Conservation (phyloP, 2,888 invertebrate species). For the Taenaris catops region DNA sequence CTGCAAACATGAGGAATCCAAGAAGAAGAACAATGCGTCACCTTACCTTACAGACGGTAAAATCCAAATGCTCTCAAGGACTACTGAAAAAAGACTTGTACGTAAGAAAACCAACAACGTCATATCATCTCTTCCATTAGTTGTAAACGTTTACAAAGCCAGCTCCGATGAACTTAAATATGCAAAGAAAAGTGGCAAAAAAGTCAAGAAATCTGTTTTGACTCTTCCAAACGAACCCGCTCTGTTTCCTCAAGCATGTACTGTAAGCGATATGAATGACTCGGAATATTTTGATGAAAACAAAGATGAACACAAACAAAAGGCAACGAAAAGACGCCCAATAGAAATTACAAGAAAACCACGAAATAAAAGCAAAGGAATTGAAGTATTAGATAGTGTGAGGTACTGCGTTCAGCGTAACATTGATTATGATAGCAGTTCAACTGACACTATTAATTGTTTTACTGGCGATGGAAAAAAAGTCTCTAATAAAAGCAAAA, state of each 20-base stretch:
- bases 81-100: conserved; percentile 45
- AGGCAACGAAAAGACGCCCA: conserved; percentile 37
- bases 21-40: conserved; percentile 33
- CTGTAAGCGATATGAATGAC: conserved; percentile 64
- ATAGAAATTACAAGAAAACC: conserved; percentile 31
- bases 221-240: conserved; percentile 51
- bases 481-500: conserved; percentile 22
- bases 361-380: conserved; percentile 32
- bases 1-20: conserved; percentile 30
- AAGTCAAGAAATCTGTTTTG: conserved; percentile 56
- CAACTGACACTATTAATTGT: conserved; percentile 41
- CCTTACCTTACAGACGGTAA: conserved; percentile 46
- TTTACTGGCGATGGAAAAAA: conserved; percentile 38
- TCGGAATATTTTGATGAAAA: conserved; percentile 46
- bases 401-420: conserved; percentile 44
- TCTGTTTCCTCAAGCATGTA: conserved; percentile 42
- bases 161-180: conserved; percentile 56
- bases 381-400: conserved; percentile 45
- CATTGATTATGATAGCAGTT: conserved; percentile 48
- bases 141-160: conserved; percentile 54
- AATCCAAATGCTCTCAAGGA: conserved; percentile 40
- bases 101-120: conserved; percentile 40
- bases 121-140: conserved; percentile 48
- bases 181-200: conserved; percentile 38
- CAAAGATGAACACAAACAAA: conserved; percentile 32